Conservation (phyloP, 2,113 vertebrate species). For the Gasterosteus nipponicus region DNA sequence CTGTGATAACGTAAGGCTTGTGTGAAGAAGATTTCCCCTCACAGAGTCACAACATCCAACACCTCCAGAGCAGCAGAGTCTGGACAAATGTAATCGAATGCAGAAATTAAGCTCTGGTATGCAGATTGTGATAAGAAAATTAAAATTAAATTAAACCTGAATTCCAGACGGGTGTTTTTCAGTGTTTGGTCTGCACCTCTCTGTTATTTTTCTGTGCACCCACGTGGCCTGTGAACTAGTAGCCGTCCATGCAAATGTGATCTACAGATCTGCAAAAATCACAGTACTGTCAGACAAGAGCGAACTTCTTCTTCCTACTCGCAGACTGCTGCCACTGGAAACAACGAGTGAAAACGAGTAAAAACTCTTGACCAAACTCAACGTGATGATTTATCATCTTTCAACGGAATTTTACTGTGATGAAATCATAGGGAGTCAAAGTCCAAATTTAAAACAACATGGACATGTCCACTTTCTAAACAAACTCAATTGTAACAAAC, state of each 20-base stretch:
- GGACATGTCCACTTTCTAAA: background rate
- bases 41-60: constrained; percentile 13
- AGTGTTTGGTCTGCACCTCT: background rate
- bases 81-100: constrained; percentile 9
- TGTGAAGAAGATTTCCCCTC: constrained; percentile 46
- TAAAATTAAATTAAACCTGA: background rate
- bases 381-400: no score
- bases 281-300: constrained; percentile 8
- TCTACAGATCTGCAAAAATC: background rate
- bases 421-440: no score
- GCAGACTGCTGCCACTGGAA: background rate
- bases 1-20: constrained; percentile 53
- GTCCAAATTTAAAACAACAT: background rate
- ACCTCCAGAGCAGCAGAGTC: constrained; percentile 11
- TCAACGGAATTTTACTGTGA: background rate
- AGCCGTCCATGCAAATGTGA: background rate
- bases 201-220: background rate
- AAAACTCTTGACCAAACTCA: no score
- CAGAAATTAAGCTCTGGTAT: constrained; percentile 10
- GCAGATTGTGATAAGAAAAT: constrained; percentile 3
- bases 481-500: background rate
- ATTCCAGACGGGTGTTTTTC: no score
- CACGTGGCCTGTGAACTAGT: background rate
- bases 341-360: background rate
- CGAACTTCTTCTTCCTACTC: background rate